Evolutionary conservation across 2,888 invertebrate genomes (phyloP).

Genomic region (Agrypnus murinus): DNA sequence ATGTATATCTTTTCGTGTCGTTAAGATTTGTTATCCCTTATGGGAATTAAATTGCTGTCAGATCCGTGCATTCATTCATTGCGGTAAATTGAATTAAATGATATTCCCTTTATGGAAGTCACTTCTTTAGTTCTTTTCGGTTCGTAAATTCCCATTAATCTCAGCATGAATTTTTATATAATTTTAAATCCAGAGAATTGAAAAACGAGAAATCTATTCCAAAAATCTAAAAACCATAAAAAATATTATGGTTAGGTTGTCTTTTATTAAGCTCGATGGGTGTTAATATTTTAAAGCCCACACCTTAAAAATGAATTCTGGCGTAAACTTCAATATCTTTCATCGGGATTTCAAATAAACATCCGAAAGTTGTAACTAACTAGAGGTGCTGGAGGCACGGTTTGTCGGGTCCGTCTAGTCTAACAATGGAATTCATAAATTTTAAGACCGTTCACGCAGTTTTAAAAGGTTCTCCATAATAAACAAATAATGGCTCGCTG

Average conservation of each 20-base stretch:
- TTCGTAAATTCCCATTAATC: not conserved
- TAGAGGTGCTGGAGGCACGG: slow-evolving; percentile 13
- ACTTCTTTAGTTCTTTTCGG: slow-evolving; percentile 8
- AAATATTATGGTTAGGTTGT: slow-evolving; percentile 9
- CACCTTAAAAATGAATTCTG: slow-evolving; percentile 25
- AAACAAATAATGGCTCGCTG: slow-evolving; percentile 20
- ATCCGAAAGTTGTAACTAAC: slow-evolving; percentile 15
- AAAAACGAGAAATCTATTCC: slow-evolving; percentile 13
- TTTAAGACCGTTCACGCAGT: slow-evolving; percentile 25
- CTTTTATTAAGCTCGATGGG: slow-evolving; percentile 17
- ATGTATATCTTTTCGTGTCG: slow-evolving; percentile 36
- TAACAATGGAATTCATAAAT: slow-evolving; percentile 38
- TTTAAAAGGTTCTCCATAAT: slow-evolving; percentile 23
- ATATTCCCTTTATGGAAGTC: slow-evolving; percentile 21
- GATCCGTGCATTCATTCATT: slow-evolving; percentile 14
- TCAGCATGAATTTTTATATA: slow-evolving; percentile 15
- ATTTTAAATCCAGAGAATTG: not conserved
- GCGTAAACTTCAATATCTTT: slow-evolving; percentile 20
- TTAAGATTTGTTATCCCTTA: slow-evolving; percentile 21
- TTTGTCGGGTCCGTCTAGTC: slow-evolving; percentile 7
- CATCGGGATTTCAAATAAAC: slow-evolving; percentile 13
- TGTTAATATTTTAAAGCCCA: slow-evolving; percentile 30
- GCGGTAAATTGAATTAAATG: slow-evolving; percentile 34
- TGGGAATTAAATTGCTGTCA: slow-evolving; percentile 31
- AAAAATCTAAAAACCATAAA: slow-evolving; percentile 8